phyloP scores from a whole-genome alignment of 1,140 invertebrate species.

The Calosoma granatense region DNA sequence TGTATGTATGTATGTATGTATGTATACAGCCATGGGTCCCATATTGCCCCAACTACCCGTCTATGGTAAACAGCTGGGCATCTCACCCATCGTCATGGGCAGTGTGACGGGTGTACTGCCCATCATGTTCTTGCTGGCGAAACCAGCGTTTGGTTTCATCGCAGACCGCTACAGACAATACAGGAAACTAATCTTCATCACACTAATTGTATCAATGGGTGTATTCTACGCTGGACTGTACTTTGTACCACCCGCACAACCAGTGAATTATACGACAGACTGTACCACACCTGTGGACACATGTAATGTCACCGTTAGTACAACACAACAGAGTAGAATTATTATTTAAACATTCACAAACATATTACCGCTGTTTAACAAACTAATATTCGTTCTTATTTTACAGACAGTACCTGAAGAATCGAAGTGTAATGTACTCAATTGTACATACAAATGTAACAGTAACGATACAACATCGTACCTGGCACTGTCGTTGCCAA shows the following conservation, averaged over 20 bases:
- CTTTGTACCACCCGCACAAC: conserved; percentile 44
- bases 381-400: background rate
- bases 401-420: background rate
- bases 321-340: background rate
- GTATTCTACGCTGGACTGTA: conserved; percentile 51
- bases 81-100: conserved; percentile 62
- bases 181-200: conserved; percentile 59
- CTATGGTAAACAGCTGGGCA: conserved; percentile 61
- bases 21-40: conserved; percentile 58
- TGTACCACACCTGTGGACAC: conserved; percentile 26
- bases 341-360: background rate
- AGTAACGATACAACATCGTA: too few relatives aligned
- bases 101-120: conserved; percentile 57
- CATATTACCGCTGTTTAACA: background rate
- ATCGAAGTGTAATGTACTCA: background rate
- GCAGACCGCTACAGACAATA: conserved; percentile 51
- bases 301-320: conserved; percentile 34
- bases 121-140: conserved; percentile 57
- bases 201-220: conserved; percentile 49
- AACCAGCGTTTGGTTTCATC: conserved; percentile 59
- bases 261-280: conserved; percentile 23
- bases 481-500: background rate
- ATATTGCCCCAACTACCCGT: conserved; percentile 63
- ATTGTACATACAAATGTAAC: background rate
- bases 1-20: conserved; percentile 13